These are phyloP conservation scores for Ceratina calcarata DNA, from an alignment of 1,140 invertebrate species.

Conservation along the genomic window DNA sequence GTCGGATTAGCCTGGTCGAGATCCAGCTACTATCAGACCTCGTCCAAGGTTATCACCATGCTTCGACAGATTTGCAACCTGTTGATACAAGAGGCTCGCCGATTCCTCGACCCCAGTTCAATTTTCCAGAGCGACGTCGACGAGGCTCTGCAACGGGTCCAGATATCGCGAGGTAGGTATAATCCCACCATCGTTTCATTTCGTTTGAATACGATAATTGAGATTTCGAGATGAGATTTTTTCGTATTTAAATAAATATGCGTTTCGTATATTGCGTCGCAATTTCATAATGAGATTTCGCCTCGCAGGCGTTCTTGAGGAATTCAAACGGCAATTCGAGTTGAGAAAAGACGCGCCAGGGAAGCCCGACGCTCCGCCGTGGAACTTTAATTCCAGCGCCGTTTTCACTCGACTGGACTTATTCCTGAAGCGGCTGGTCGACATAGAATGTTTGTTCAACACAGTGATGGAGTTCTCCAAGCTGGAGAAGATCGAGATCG, in stretches of 20 bases:
- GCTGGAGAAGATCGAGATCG: slow-evolving; percentile 96
- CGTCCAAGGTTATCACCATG: slow-evolving; percentile 93
- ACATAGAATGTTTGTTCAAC: slow-evolving; percentile 94
- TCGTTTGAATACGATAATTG: background rate
- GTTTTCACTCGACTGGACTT: slow-evolving; percentile 93
- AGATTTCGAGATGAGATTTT: background rate
- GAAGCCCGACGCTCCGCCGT: slow-evolving; percentile 83
- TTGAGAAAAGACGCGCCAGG: slow-evolving; percentile 71
- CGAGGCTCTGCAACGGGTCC: slow-evolving; percentile 90
- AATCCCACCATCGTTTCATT: background rate
- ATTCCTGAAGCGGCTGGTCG: slow-evolving; percentile 90
- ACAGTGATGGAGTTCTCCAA: slow-evolving; percentile 96
- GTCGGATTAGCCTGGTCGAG: slow-evolving; percentile 94
- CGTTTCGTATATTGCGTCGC: no score
- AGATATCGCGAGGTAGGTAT: slow-evolving; percentile 85
- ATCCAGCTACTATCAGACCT: slow-evolving; percentile 93
- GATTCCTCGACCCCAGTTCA: slow-evolving; percentile 92
- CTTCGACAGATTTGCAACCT: slow-evolving; percentile 95
- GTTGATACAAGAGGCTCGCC: slow-evolving; percentile 91
- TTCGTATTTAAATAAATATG: background rate
- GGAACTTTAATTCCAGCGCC: slow-evolving; percentile 94
- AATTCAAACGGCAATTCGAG: slow-evolving; percentile 77
- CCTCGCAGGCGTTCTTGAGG: slow-evolving; percentile 76
- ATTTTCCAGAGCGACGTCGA: slow-evolving; percentile 95
- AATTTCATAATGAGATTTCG: background rate